phyloP scores from a whole-genome alignment of 1,140 invertebrate genomes.

The Papilio dardanus region DNA sequence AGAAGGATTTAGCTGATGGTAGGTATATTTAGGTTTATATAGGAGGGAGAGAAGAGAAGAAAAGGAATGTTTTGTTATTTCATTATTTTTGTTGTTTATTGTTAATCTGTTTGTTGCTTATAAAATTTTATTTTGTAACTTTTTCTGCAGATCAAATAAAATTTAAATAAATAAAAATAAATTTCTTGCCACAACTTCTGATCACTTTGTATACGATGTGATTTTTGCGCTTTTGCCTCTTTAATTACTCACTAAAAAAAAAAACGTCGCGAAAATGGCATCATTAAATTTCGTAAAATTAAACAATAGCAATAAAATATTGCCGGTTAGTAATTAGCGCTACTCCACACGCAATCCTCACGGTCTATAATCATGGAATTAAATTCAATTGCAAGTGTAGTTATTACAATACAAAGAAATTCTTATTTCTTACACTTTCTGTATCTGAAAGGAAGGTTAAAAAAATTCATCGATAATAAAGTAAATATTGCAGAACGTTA shows the following conservation, averaged over 20 bases:
- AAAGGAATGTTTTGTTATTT: too few species aligned
- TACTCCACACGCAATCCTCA: not conserved
- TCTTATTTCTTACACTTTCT: not conserved
- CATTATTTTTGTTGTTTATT: too few species aligned
- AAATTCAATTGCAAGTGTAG: not conserved
- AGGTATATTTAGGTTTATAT: too few species aligned
- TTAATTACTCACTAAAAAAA: not conserved
- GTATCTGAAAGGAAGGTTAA: not conserved
- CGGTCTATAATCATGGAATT: not conserved
- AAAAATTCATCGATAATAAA: not conserved
- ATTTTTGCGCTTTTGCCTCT: not conserved
- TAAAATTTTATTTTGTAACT: too few species aligned
- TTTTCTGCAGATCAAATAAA: too few species aligned
- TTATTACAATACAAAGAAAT: too few species aligned
- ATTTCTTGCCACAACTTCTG: not conserved
- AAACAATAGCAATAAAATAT: not conserved
- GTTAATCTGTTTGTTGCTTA: too few species aligned
- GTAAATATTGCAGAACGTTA: too few species aligned
- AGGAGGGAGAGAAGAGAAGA: too few species aligned
- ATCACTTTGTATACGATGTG: not conserved
- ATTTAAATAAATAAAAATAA: not conserved
- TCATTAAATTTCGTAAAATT: not conserved
- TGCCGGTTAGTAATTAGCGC: not conserved
- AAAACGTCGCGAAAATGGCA: not conserved
- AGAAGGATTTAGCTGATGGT: too few species aligned